These are phyloP conservation scores for Notamacropus eugenii DNA, from an alignment of 2,797 vertebrate genomes.

Conservation along the genomic window DNA sequence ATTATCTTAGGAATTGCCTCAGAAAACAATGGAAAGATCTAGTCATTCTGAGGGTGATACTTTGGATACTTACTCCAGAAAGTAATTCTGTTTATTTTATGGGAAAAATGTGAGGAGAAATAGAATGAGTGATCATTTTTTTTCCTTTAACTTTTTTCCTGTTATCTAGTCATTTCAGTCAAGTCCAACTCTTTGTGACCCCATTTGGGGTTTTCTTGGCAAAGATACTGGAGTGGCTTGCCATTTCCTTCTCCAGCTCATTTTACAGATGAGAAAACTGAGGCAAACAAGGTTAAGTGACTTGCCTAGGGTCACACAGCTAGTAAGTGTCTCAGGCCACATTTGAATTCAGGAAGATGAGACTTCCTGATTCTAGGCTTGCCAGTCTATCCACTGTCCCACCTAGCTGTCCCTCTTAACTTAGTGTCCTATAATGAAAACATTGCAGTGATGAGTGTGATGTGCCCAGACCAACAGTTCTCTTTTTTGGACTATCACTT, in stretches of 20 bases:
- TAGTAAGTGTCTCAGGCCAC: neutral
- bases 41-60: constrained; percentile 8
- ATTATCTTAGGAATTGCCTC: constrained; percentile 7
- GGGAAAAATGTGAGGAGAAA: neutral
- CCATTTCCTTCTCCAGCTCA: neutral
- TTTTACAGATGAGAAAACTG: neutral
- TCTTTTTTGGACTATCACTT: neutral
- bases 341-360: neutral
- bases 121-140: neutral
- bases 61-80: neutral
- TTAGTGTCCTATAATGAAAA: neutral
- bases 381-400: neutral
- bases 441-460: neutral
- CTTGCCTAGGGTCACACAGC: neutral
- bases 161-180: neutral
- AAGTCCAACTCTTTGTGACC: neutral
- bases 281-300: neutral
- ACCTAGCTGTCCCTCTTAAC: constrained; percentile 7
- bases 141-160: constrained; percentile 1
- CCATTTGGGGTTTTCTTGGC: neutral
- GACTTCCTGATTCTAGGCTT: neutral
- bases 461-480: neutral
- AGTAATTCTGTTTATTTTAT: constrained; percentile 25
- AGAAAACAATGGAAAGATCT: constrained; percentile 3
- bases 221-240: neutral